Conservation (phyloP, 2,797 vertebrate species). For the Tragelaphus eurycerus region DNA sequence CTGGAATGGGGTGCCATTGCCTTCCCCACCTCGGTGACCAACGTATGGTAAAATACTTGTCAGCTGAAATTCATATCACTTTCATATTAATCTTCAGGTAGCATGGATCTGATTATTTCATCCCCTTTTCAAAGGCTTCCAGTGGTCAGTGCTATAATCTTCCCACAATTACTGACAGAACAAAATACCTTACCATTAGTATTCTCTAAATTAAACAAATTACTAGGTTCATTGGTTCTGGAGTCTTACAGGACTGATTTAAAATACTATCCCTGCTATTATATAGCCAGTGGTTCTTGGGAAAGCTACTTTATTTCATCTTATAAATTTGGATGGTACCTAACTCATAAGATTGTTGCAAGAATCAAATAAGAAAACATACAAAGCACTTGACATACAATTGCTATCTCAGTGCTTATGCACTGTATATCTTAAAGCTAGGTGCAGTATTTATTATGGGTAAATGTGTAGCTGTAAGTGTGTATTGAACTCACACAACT, state of each 20-base stretch:
- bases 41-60: not conserved
- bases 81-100: slow-evolving; percentile 7
- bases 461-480: not conserved
- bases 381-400: not conserved
- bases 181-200: not conserved
- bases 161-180: not conserved
- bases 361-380: not conserved
- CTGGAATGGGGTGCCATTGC: too few species aligned
- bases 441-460: not conserved
- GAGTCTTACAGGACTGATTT: not conserved
- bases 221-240: not conserved
- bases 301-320: not conserved
- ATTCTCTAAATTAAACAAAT: not conserved
- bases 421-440: not conserved
- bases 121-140: not conserved
- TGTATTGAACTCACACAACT: not conserved
- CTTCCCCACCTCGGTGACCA: not conserved
- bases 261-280: not conserved
- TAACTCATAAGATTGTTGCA: not conserved
- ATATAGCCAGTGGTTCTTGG: not conserved
- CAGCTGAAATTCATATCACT: not conserved
- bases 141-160: not conserved
- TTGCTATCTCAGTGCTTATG: not conserved
- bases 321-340: not conserved
- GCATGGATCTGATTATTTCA: not conserved